Percentiles rank a stretch among this genome's conserved stretches.
phyloP scores from a whole-genome alignment of 2,797 vertebrate genomes.

The Gallinago solitaria region DNA sequence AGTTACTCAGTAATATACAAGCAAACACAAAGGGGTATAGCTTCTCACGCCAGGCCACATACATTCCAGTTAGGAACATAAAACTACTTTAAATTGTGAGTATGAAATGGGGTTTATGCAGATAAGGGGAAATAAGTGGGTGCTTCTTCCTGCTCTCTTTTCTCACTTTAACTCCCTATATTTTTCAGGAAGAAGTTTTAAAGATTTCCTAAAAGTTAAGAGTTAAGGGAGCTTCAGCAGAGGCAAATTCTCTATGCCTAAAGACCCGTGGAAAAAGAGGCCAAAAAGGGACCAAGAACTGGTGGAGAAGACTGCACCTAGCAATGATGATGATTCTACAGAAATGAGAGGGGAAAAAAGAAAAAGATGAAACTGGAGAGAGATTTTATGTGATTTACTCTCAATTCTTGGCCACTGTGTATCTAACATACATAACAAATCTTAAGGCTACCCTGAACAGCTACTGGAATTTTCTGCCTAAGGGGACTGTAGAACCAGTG shows the following conservation, averaged over 20 bases:
- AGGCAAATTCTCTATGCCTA: not conserved
- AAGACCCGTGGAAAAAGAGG: not conserved
- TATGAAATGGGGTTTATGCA: not conserved
- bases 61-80: not conserved
- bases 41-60: slow-evolving; percentile 21
- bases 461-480: not conserved
- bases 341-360: not conserved
- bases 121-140: not conserved
- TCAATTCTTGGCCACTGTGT: not conserved
- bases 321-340: slow-evolving; percentile 7
- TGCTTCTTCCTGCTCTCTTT: not conserved
- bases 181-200: not conserved
- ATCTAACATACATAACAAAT: not conserved
- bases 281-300: not conserved
- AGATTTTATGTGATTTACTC: not conserved
- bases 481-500: not conserved
- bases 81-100: not conserved
- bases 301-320: not conserved
- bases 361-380: slow-evolving; percentile 13
- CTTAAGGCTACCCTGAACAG: not conserved
- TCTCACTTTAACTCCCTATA: not conserved
- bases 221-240: not conserved
- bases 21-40: slow-evolving; percentile 35
- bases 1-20: slow-evolving; percentile 31
- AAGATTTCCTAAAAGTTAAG: not conserved